A percentile compares a stretch with the other conserved stretches of the same genome.
Evolutionary conservation across 2,888 invertebrate genomes (phyloP).

Genomic region (Diplolepis rosae): DNA sequence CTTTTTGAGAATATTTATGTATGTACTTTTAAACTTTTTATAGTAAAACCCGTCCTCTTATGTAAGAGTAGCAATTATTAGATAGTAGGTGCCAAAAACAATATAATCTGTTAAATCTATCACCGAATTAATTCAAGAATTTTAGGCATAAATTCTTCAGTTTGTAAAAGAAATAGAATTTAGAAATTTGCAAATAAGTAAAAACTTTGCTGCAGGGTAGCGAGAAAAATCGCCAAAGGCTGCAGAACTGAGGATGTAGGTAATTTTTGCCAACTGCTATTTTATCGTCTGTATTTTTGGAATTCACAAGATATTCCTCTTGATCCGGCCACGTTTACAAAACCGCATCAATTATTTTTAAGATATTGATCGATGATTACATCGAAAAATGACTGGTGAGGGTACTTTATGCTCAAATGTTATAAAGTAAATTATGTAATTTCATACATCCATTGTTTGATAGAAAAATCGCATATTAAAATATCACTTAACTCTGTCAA

Average conservation of each 20-base stretch:
- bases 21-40: slow-evolving; percentile 52
- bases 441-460: slow-evolving; percentile 63
- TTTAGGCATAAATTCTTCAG: neutral
- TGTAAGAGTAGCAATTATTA: slow-evolving; percentile 37
- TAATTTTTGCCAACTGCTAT: neutral
- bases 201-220: neutral
- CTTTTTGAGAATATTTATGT: slow-evolving; percentile 65
- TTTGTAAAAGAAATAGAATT: neutral
- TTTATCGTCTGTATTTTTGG: neutral
- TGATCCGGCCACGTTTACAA: slow-evolving; percentile 62
- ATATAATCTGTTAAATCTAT: slow-evolving; percentile 4
- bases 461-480: slow-evolving; percentile 50
- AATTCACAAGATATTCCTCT: slow-evolving; percentile 57
- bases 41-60: slow-evolving; percentile 63
- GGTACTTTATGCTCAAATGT: slow-evolving; percentile 61
- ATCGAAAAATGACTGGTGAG: slow-evolving; percentile 42
- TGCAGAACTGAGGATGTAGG: neutral
- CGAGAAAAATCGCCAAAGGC: neutral
- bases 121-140: neutral
- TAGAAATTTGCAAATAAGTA: neutral
- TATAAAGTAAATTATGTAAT: slow-evolving; percentile 59
- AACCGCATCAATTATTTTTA: slow-evolving; percentile 24
- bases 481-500: slow-evolving; percentile 32
- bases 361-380: slow-evolving; percentile 29
- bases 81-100: slow-evolving; percentile 4